A percentile compares a stretch with the other conserved stretches of the same genome.
These are phyloP conservation scores for Orchesella cincta DNA, from an alignment of 1,140 invertebrate species.

Conservation along the genomic window DNA sequence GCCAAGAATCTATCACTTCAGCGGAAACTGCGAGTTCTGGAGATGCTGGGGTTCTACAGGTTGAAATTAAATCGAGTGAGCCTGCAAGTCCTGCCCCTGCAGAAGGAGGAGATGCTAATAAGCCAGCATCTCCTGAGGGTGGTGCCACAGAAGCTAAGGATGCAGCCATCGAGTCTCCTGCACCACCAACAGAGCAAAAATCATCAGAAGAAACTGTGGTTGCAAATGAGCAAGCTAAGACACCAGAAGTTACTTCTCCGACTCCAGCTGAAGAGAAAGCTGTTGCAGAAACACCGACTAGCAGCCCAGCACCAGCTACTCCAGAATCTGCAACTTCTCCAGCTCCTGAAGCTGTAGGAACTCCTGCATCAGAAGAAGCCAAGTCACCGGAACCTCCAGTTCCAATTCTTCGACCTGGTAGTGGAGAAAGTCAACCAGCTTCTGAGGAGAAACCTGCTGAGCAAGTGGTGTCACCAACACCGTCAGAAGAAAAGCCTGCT, in stretches of 20 bases:
- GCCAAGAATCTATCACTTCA: too few relatives aligned
- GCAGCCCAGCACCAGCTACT: background rate
- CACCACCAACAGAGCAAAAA: background rate
- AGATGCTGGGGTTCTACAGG: too few relatives aligned
- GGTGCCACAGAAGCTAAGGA: too few relatives aligned
- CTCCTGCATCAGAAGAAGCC: background rate
- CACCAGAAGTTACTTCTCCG: background rate
- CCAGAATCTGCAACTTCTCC: background rate
- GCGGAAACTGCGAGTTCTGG: too few relatives aligned
- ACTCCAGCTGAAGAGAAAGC: background rate
- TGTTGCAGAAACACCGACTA: background rate
- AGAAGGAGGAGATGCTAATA: too few relatives aligned
- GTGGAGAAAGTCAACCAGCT: background rate
- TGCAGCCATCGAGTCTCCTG: too few relatives aligned
- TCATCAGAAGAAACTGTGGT: background rate
- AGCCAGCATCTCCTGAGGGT: too few relatives aligned
- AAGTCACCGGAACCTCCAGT: background rate
- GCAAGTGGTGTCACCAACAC: background rate
- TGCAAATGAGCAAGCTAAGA: background rate
- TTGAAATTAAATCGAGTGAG: too few relatives aligned
- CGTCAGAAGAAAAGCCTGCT: background rate
- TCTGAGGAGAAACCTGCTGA: background rate
- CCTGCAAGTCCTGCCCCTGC: too few relatives aligned
- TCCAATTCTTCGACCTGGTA: background rate
- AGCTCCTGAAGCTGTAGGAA: background rate